Evolutionary conservation across 2,113 vertebrate species (phyloP).

Genomic region (Acrocephalus kingi): DNA sequence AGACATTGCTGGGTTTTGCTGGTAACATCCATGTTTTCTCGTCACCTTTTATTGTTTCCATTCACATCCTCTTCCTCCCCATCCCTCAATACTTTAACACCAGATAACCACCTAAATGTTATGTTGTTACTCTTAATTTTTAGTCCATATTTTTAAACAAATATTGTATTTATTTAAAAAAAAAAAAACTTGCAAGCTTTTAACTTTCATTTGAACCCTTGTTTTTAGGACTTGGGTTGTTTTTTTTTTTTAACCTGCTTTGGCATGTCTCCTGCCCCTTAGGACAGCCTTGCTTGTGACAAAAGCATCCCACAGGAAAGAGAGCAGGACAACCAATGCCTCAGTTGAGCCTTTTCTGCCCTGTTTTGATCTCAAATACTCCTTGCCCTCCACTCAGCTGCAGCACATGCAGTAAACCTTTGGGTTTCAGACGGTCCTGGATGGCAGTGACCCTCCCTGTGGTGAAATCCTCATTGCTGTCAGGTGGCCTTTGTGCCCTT

Average conservation of each 20-base stretch:
- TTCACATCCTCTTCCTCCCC: not conserved
- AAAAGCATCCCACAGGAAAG: not conserved
- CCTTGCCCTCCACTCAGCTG: not conserved
- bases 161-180: not conserved
- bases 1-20: not conserved
- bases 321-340: not conserved
- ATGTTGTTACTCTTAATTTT: not conserved
- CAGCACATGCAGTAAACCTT: not conserved
- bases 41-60: accelerated
- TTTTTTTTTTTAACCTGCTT: not conserved
- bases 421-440: not conserved
- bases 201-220: not conserved
- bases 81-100: not conserved
- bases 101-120: not conserved
- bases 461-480: not conserved
- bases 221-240: not conserved
- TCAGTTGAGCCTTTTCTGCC: not conserved
- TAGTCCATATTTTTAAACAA: not conserved
- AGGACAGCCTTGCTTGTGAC: not conserved
- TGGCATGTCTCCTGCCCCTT: not conserved
- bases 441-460: not conserved
- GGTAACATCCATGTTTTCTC: not conserved
- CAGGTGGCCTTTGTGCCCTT: not conserved
- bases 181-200: not conserved
- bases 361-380: not conserved